Base-by-base conservation (phyloP, 2,888 invertebrate genomes). In the Sesamia inferens region DNA sequence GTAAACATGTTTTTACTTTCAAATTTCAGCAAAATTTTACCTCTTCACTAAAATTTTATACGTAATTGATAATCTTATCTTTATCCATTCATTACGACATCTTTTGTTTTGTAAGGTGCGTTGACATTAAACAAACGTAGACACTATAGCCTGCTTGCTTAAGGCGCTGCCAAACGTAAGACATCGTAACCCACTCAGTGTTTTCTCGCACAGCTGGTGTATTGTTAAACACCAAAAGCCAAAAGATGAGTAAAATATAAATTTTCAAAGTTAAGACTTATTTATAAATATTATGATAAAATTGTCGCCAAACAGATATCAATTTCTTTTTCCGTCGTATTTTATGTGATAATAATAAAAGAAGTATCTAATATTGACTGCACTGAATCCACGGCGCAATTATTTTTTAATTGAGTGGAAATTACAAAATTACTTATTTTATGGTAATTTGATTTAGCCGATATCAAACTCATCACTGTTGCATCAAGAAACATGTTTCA, bases 1-100 rank as follows among this genome's bases (percentile, higher is more conserved):
- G 71, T 70, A 79, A 79, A 83, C 78, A 79, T 81, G 79, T 84
- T 84, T 76, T 69, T 72, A 78, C 63, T 68, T 81, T 81, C 59
- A 70, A 65, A 77, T 16, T 73, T 70, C 47, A 44, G 68, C 44
- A 63, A 59, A 77, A 77, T 61, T 51, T 66, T 55, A 51, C 62
- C 57, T 58, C 16, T 7, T 70, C n/a, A 65, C 68, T 74, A 74
- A 74, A 54, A 19, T n/a, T 31, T 62, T 31, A 58, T 22, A 54
- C 79, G 79, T 78, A 79, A 79, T 67, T 63, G 22, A 13, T 74
- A 55, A 67, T 79, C 61, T 79, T 51, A 82, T 79, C 76, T 64
- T 19, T 47, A 61, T 59, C 54, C n/a, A 5, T 14, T 19, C 24
- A 14, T 62, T 66, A 66, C 62, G 47, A 75, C 69, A 62, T n/a